Percentiles rank a stretch among this genome's conserved stretches.
Evolutionary conservation across 2,888 invertebrate genomes (phyloP).

Genomic region (Crossocerus cetratus): DNA sequence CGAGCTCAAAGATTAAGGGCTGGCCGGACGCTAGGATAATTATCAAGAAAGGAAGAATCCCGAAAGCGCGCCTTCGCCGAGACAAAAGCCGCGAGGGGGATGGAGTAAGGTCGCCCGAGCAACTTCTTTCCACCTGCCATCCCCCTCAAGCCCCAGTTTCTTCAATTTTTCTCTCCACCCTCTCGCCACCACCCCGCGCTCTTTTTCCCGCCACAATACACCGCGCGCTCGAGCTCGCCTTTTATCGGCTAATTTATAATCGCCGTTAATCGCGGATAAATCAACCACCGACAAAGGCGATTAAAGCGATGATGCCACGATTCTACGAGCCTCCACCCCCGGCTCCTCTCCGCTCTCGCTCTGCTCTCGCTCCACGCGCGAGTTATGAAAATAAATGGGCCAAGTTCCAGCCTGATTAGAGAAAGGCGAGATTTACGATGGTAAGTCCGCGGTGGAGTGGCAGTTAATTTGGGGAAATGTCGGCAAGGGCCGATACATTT

Average conservation of each 20-base stretch:
- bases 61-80: constrained; percentile 67
- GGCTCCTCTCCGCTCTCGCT: constrained; percentile 10
- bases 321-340: constrained; percentile 6
- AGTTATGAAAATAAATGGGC: constrained; percentile 62
- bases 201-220: constrained; percentile 52
- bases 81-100: constrained; percentile 70
- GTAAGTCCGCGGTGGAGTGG: too few relatives aligned
- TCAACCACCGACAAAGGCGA: constrained; percentile 18
- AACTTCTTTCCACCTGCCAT: constrained; percentile 16
- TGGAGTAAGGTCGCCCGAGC: constrained; percentile 30
- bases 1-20: constrained; percentile 70
- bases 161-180: constrained; percentile 45
- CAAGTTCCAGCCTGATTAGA: constrained; percentile 45
- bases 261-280: constrained; percentile 68
- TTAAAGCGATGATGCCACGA: constrained; percentile 18
- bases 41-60: constrained; percentile 71
- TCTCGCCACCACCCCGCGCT: too few relatives aligned
- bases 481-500: background rate
- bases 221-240: constrained; percentile 3
- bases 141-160: constrained; percentile 14
- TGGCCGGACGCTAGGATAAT: constrained; percentile 70
- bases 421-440: too few relatives aligned
- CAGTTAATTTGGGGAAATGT: too few relatives aligned
- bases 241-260: constrained; percentile 58
- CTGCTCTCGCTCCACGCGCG: background rate